These are phyloP conservation scores for Phoronis australis DNA, from an alignment of 2,888 invertebrate species.

Conservation along the genomic window DNA sequence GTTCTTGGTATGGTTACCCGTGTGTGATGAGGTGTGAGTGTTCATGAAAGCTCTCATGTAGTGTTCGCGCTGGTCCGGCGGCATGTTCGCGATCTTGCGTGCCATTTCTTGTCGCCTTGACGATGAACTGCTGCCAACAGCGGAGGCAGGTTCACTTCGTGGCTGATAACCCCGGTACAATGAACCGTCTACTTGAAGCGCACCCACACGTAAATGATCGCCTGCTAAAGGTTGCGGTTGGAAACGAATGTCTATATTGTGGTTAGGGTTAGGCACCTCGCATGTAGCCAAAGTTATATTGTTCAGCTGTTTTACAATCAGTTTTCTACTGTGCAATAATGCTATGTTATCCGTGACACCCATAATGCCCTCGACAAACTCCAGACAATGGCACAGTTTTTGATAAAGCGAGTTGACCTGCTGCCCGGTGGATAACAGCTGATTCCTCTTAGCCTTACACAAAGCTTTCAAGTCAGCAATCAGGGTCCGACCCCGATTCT, in stretches of 20 bases:
- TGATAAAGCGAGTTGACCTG: slow-evolving; percentile 75
- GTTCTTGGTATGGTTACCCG: no score
- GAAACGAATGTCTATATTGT: slow-evolving; percentile 38
- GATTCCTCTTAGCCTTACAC: slow-evolving; percentile 70
- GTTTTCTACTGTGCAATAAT: slow-evolving; percentile 37
- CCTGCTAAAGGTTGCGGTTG: no score
- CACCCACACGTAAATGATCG: no score
- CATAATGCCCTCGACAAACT: slow-evolving; percentile 74
- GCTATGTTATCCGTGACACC: slow-evolving; percentile 46
- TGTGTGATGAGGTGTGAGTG: no score
- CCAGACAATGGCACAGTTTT: slow-evolving; percentile 83
- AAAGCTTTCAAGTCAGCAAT: slow-evolving; percentile 65
- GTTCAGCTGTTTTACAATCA: slow-evolving; percentile 33
- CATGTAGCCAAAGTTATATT: slow-evolving; percentile 30
- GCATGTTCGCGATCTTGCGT: no score
- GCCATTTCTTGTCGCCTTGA: slow-evolving; percentile 27
- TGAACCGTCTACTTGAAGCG: slow-evolving; percentile 28
- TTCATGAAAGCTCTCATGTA: no score
- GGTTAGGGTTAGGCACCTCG: slow-evolving; percentile 47
- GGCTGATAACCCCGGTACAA: slow-evolving; percentile 11
- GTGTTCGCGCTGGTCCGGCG: no score
- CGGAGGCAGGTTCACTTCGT: background rate
- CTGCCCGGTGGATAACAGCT: slow-evolving; percentile 76
- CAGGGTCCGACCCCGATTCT: slow-evolving; percentile 29
- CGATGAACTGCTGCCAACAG: slow-evolving; percentile 8